These are phyloP conservation scores for Halcyon badia DNA, from an alignment of 2,797 vertebrate genomes.

Conservation along the genomic window DNA sequence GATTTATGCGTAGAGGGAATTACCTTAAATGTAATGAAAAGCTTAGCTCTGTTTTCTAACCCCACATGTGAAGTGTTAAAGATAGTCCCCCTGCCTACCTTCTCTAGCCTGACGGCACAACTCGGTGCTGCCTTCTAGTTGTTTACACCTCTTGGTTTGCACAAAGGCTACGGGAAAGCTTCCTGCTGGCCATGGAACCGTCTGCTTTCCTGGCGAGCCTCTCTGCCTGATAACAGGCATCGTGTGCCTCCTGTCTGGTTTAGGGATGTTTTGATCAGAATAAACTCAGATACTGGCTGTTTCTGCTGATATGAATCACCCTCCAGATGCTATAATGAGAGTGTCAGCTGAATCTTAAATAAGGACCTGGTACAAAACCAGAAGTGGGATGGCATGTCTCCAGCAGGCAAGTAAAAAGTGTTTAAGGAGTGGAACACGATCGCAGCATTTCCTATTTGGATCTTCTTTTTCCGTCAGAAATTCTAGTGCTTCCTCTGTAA, in stretches of 20 bases:
- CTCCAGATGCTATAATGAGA: background rate
- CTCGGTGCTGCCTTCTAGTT: background rate
- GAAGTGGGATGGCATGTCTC: background rate
- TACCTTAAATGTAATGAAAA: background rate
- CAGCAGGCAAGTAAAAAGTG: background rate
- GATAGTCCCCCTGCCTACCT: background rate
- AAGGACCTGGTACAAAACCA: background rate
- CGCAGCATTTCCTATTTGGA: background rate
- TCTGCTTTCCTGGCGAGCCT: background rate
- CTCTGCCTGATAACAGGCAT: background rate
- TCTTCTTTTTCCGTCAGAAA: background rate
- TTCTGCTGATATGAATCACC: background rate
- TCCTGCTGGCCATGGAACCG: background rate
- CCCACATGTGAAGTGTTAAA: background rate
- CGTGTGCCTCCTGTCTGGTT: background rate
- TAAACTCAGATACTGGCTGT: background rate
- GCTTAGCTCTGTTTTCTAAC: background rate
- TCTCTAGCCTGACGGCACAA: background rate
- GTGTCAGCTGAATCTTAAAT: background rate
- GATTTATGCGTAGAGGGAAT: background rate
- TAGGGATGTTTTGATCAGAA: background rate
- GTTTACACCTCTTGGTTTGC: background rate
- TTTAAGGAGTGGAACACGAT: background rate
- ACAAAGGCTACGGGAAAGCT: background rate
- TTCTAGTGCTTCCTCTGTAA: background rate